Percentiles rank a stretch among this genome's conserved stretches.
Evolutionary conservation across 2,797 vertebrate species (phyloP).

Genomic region (Chloroceryle amazona): DNA sequence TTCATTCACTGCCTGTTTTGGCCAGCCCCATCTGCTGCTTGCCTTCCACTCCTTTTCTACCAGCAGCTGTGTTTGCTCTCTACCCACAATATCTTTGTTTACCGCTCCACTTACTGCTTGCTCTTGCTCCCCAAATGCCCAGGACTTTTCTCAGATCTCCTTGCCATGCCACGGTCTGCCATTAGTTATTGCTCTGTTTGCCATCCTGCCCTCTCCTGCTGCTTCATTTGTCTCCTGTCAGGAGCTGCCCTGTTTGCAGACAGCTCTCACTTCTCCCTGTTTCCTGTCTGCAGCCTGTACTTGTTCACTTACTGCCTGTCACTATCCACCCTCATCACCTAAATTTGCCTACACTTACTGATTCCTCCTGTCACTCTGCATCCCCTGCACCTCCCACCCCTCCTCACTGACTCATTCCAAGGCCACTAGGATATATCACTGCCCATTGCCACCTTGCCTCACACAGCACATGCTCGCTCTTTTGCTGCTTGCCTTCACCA

Average conservation of each 20-base stretch:
- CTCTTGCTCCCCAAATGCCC: not conserved
- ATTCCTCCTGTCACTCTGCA: not conserved
- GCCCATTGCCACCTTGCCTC: not conserved
- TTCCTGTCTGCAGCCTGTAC: not conserved
- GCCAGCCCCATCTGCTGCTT: not conserved
- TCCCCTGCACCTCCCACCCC: not conserved
- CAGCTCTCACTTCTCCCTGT: not conserved
- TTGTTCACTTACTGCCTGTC: not conserved
- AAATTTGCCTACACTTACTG: not conserved
- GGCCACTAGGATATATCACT: not conserved
- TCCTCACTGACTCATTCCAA: not conserved
- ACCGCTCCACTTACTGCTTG: not conserved
- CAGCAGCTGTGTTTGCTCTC: rapidly evolving
- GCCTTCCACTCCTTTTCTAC: not conserved
- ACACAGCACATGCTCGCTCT: not conserved
- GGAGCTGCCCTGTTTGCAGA: not conserved
- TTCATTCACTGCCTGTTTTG: not conserved
- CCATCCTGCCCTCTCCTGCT: not conserved
- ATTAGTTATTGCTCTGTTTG: not conserved
- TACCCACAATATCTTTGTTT: not conserved
- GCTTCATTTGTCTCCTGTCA: not conserved
- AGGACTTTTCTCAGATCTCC: not conserved
- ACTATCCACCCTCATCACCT: not conserved
- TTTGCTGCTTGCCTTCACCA: not conserved
- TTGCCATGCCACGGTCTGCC: not conserved